Percentiles rank a stretch among this genome's conserved stretches.
Evolutionary conservation across 2,797 vertebrate species (phyloP).

Genomic region (Chiroxiphia lanceolata): DNA sequence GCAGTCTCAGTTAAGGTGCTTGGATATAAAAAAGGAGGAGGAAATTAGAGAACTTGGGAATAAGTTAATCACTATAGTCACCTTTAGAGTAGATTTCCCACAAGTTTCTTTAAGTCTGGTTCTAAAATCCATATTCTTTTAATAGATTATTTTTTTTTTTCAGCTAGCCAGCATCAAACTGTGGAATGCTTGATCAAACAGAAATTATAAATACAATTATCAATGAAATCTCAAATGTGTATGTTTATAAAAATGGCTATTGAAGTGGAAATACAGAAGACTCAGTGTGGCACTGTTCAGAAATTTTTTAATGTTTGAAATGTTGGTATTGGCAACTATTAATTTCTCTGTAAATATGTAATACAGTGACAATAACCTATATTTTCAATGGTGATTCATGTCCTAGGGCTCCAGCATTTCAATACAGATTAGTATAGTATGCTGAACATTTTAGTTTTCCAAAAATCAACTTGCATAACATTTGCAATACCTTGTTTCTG

Average conservation of each 20-base stretch:
- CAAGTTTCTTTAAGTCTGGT: neutral
- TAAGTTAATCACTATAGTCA: neutral
- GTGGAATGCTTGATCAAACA: neutral
- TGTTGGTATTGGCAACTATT: neutral
- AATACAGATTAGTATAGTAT: neutral
- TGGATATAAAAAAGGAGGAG: neutral
- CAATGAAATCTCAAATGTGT: neutral
- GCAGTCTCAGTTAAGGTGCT: neutral
- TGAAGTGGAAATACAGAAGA: neutral
- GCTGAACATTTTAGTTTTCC: neutral
- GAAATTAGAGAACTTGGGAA: neutral
- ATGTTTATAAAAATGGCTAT: neutral
- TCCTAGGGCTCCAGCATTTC: neutral
- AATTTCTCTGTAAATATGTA: neutral
- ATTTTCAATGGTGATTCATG: neutral
- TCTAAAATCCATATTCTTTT: neutral
- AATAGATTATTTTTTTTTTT: neutral
- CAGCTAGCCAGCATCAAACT: neutral
- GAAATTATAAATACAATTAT: neutral
- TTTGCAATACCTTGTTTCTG: neutral
- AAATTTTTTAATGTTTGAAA: neutral
- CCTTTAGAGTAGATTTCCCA: neutral
- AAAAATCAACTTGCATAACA: neutral
- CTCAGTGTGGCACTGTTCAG: neutral
- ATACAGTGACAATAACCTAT: neutral